phyloP scores from a whole-genome alignment of 2,113 vertebrate genomes.

The Psittacus erithacus region DNA sequence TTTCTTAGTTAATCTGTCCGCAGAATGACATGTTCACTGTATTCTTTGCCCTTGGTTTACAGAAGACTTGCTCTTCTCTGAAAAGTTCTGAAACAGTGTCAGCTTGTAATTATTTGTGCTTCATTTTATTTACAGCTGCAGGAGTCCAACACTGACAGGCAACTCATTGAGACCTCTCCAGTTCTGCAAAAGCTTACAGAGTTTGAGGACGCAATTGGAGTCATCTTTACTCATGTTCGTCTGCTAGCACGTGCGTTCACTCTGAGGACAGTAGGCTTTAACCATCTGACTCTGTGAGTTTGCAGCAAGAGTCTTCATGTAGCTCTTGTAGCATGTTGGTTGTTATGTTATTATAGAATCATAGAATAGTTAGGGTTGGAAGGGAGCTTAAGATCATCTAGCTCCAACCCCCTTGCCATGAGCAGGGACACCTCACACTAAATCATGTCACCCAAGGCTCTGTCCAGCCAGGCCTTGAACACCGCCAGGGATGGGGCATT shows the following conservation, averaged over 20 bases:
- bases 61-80: not conserved
- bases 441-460: no score
- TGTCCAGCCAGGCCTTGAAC: no score
- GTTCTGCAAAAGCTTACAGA: constrained; percentile 96
- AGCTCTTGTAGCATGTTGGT: not conserved
- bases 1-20: not conserved
- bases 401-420: no score
- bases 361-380: no score
- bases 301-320: not conserved
- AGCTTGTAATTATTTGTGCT: constrained; percentile 7
- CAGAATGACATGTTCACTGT: not conserved
- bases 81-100: not conserved
- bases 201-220: constrained; percentile 93
- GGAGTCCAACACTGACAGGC: constrained; percentile 92
- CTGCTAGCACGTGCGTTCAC: constrained; percentile 95
- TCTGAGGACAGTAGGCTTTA: constrained; percentile 96
- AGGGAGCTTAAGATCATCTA: no score
- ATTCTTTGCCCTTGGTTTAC: not conserved
- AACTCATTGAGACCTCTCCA: constrained; percentile 95
- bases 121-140: constrained; percentile 83
- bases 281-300: constrained; percentile 98
- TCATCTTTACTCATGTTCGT: constrained; percentile 93
- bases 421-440: no score
- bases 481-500: no score
- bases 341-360: not conserved